phyloP scores from a whole-genome alignment of 2,888 invertebrate species.

The Drepana falcataria region DNA sequence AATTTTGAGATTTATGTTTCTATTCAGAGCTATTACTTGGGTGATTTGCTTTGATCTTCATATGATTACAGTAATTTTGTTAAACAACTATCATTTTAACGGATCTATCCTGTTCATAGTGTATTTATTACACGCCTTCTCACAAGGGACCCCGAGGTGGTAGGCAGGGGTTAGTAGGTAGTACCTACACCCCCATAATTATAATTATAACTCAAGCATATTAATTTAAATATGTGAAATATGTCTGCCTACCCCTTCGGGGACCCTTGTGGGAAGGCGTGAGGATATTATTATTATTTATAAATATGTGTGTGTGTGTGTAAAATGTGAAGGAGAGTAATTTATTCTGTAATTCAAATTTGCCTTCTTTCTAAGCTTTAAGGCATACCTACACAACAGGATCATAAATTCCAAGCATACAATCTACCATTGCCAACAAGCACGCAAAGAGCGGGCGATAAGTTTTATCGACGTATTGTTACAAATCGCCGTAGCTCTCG shows the following conservation, averaged over 20 bases:
- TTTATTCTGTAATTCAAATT: background rate
- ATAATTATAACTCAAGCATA: too few species aligned
- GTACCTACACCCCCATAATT: too few species aligned
- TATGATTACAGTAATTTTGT: background rate
- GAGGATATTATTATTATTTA: too few species aligned
- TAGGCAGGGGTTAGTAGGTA: too few species aligned
- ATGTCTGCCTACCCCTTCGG: too few species aligned
- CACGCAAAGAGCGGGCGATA: constrained; percentile 44
- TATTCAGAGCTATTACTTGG: constrained; percentile 9
- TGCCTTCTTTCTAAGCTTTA: background rate
- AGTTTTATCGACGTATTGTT: constrained; percentile 72
- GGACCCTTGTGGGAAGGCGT: too few species aligned
- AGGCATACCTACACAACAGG: constrained; percentile 12
- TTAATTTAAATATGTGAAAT: too few species aligned
- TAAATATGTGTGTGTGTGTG: too few species aligned
- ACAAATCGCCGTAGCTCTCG: constrained; percentile 32
- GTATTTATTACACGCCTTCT: too few species aligned
- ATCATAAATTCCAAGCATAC: constrained; percentile 25
- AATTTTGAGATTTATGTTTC: constrained; percentile 13
- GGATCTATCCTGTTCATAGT: background rate
- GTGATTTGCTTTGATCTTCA: background rate
- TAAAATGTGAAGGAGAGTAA: background rate
- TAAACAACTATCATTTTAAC: background rate
- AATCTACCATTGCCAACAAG: constrained; percentile 28
- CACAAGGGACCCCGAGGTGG: too few species aligned